phyloP scores from a whole-genome alignment of 53 echinoderm and acorn worm species.

The Echinarachnius parma region DNA sequence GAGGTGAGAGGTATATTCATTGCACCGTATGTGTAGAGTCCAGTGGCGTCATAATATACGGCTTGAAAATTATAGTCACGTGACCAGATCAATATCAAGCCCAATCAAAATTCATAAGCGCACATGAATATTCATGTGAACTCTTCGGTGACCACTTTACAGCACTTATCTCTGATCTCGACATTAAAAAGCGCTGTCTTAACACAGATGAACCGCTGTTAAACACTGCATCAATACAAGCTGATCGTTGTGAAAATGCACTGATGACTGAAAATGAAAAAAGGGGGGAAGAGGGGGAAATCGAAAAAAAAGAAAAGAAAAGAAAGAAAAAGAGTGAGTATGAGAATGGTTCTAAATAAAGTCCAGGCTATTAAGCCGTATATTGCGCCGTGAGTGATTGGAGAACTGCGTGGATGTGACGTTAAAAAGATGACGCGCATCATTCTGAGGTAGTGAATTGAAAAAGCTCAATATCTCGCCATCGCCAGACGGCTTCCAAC shows the following conservation, averaged over 20 bases:
- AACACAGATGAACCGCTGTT: conserved; percentile 42
- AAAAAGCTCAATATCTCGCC: no score
- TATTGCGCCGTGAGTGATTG: conserved; percentile 35
- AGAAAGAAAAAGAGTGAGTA: neutral
- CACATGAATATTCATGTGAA: conserved; percentile 47
- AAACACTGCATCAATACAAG: conserved; percentile 46
- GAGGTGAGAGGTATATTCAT: no score
- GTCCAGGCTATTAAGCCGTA: conserved; percentile 15
- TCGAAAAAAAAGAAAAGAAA: neutral
- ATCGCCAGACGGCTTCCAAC: no score
- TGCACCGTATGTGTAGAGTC: no score
- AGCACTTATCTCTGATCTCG: conserved; percentile 37
- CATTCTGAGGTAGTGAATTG: no score
- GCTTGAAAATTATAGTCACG: no score
- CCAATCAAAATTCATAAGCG: conserved; percentile 45
- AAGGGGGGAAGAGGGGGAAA: neutral
- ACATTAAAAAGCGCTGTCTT: conserved; percentile 38
- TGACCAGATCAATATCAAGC: conserved; percentile 40
- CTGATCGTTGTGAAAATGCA: conserved; percentile 15
- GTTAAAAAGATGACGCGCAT: conserved; percentile 24
- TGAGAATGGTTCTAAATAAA: neutral
- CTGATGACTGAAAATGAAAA: neutral
- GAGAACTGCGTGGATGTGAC: conserved; percentile 14
- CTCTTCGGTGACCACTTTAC: conserved; percentile 39
- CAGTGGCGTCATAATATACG: no score